Base-by-base conservation (phyloP, 2,888 invertebrate genomes). In the Diarsia dahlii region DNA sequence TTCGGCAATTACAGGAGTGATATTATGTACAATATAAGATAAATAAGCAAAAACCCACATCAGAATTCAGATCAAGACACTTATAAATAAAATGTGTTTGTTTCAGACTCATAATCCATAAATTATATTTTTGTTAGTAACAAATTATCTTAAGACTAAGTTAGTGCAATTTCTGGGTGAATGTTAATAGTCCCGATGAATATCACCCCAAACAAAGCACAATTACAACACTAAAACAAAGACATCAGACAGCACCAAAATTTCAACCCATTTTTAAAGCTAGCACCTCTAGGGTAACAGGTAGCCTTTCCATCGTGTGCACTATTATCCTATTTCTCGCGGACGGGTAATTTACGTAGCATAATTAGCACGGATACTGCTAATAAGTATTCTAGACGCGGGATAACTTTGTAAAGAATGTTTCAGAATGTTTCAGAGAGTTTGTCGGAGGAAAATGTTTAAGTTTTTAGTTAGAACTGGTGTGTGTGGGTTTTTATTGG, bases 381-480 rank as follows among this genome's bases (percentile, higher is more conserved):
- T 84, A 77, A 84, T 84, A 81, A 83, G 68, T 74, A 77, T 77
- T 77, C 77, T 72, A 34, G 52, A 20, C 46, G 34, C 48, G 60
- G 66, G 58, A 63, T 67, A 75, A 83, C 65, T 83, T 81, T 79
- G 82, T 82, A 39, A 82, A 80, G 72, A 83, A 80, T 84, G 82
- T 83, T 28, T 9, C 28, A 28, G 34, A 45, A n/a, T 45, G 63
- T 63, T 45, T 46, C n/a, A 28, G 52, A 54, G 72, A 78, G 50
- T 28, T 52, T 6, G 64, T 52, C 12, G 39, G 48, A 15, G 5
- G 45, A 60, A 64, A 81, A 77, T 54, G 62, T 56, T 66, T n/a
- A 52, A 73, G 60, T 70, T 80, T 79, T 78, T 74, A 65, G 63
- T 50, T 58, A 54, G 12, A n/a, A 50, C 28, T 79, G 64, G 50